phyloP scores from a whole-genome alignment of 1,140 invertebrate species.

The Drosophila sechellia region DNA sequence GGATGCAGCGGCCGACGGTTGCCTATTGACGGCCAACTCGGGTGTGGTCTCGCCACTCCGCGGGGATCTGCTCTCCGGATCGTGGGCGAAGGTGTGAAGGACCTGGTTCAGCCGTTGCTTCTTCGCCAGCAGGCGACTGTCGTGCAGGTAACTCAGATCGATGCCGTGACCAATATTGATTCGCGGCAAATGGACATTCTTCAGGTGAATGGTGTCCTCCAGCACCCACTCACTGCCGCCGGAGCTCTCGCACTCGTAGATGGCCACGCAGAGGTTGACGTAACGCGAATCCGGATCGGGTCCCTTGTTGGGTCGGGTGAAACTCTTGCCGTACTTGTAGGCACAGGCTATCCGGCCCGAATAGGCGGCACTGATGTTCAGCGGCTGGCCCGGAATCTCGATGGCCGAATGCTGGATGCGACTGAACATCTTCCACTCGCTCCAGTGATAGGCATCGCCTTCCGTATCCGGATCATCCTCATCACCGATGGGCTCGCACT shows the following conservation, averaged over 20 bases:
- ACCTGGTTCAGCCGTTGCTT: slow-evolving; percentile 91
- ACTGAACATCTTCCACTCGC: slow-evolving; percentile 95
- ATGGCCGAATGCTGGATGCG: slow-evolving; percentile 93
- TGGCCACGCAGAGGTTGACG: slow-evolving; percentile 97
- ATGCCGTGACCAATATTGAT: slow-evolving; percentile 92
- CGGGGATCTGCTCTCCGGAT: slow-evolving; percentile 85
- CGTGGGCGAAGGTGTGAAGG: slow-evolving; percentile 87
- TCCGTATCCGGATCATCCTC: slow-evolving; percentile 63
- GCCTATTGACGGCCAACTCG: slow-evolving; percentile 79
- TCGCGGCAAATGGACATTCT: slow-evolving; percentile 93
- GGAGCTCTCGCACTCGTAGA: slow-evolving; percentile 99
- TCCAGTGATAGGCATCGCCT: slow-evolving; percentile 91
- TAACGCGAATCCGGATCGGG: slow-evolving; percentile 92
- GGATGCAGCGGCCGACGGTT: slow-evolving; percentile 74
- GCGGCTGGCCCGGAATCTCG: slow-evolving; percentile 93
- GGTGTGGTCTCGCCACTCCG: slow-evolving; percentile 85
- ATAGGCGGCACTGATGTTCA: slow-evolving; percentile 98
- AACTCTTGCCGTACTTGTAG: slow-evolving; percentile 95
- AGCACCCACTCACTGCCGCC: slow-evolving; percentile 99
- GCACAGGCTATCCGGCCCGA: slow-evolving; percentile 98
- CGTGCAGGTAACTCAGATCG: slow-evolving; percentile 93
- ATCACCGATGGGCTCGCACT: slow-evolving; percentile 86
- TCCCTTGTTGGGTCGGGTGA: slow-evolving; percentile 90
- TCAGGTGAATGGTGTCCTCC: slow-evolving; percentile 97
- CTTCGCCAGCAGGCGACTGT: slow-evolving; percentile 91